These are phyloP conservation scores for Hepsetus odoe DNA, from an alignment of 2,113 vertebrate species.

Conservation along the genomic window DNA sequence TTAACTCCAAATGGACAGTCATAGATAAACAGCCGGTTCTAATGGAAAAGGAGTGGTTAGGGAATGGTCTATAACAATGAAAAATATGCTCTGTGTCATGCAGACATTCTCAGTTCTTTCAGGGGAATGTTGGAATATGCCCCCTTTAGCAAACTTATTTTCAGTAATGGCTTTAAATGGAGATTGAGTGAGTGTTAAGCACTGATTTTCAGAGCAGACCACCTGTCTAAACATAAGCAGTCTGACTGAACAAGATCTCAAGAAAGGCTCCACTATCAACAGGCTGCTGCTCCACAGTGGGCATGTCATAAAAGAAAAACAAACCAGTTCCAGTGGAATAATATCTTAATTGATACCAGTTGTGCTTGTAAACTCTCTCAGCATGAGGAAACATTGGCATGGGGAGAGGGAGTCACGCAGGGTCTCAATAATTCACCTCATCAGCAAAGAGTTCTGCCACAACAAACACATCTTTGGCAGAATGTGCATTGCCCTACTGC, in stretches of 20 bases:
- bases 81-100: neutral
- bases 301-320: conserved; percentile 57
- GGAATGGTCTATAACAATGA: neutral
- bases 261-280: conserved; percentile 45
- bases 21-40: neutral
- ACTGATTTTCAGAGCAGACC: conserved; percentile 23
- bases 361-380: conserved; percentile 56
- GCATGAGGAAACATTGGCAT: conserved; percentile 2
- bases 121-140: neutral
- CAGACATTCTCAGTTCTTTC: neutral
- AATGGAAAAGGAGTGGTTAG: neutral
- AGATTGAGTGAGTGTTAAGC: neutral
- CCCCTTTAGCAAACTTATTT: neutral
- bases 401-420: neutral
- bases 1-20: no score
- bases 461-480: neutral
- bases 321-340: conserved; percentile 53
- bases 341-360: conserved; percentile 55
- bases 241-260: conserved; percentile 16
- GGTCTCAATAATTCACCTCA: conserved; percentile 1
- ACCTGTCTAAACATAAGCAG: conserved; percentile 46
- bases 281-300: conserved; percentile 50
- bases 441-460: neutral
- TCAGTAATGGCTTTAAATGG: conserved; percentile 13
- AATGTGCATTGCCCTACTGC: no score